Evolutionary conservation across 1,140 invertebrate species (phyloP).

Genomic region (Zaprionus vittiger): DNA sequence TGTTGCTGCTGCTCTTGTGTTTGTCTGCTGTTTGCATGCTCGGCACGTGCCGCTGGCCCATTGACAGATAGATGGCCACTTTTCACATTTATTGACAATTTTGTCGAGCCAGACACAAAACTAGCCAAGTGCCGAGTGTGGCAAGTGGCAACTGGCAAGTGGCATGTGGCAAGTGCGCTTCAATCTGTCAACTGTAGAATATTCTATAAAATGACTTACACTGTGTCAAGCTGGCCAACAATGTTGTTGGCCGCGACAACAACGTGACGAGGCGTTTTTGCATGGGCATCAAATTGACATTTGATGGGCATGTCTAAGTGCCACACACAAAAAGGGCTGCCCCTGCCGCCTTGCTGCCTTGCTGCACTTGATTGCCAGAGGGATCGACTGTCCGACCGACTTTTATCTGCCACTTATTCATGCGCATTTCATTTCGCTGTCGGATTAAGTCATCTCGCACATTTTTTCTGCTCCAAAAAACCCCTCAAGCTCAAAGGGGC

Average conservation of each 20-base stretch:
- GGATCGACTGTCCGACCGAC: not conserved
- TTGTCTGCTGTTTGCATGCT: conserved; percentile 29
- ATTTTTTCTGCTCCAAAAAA: conserved; percentile 6
- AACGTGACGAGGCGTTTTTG: conserved; percentile 11
- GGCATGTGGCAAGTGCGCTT: conserved; percentile 36
- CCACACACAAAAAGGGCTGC: not conserved
- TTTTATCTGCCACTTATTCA: conserved; percentile 12
- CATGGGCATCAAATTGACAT: conserved; percentile 31
- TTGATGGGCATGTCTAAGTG: conserved; percentile 21
- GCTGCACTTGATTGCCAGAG: not conserved
- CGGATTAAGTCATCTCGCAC: conserved; percentile 30
- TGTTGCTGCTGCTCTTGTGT: conserved; percentile 5
- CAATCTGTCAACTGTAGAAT: conserved; percentile 42
- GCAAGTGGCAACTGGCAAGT: not conserved
- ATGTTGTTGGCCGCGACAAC: conserved; percentile 3
- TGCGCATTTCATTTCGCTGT: conserved; percentile 22
- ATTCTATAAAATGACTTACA: conserved; percentile 11
- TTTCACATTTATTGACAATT: conserved; percentile 72
- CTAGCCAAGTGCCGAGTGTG: conserved; percentile 8
- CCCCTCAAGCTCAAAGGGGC: not conserved
- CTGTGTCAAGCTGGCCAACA: conserved; percentile 17
- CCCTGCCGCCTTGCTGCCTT: not conserved
- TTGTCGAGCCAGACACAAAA: conserved; percentile 14
- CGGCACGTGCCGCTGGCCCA: conserved; percentile 62
- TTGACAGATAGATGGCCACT: conserved; percentile 60